Base-by-base conservation (phyloP, 2,113 vertebrate genomes). In the Cyanoderma ruficeps region DNA sequence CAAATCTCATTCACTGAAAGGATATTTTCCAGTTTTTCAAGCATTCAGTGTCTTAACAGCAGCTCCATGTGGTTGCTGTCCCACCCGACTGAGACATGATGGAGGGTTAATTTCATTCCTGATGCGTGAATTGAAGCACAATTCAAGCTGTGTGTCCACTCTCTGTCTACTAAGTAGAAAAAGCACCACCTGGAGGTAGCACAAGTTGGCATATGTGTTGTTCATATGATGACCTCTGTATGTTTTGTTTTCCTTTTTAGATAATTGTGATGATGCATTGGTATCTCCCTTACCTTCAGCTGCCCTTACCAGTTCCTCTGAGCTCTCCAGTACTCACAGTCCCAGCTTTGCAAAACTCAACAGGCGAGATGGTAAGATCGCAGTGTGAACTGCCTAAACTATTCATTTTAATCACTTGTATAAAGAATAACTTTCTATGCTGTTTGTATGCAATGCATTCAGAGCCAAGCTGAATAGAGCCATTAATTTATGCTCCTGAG, bases 231-330 rank as follows among this genome's bases (percentile, higher is more conserved):
- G 57, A 92, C 82, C 65, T 90, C 56, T 95, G 27, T 87, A 6
- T 87, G 61, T 97, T 74, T 97, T 89, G 27, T 96, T 85, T 71
- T 49, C 95, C 39, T 74, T 79, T 89, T 63, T 87, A 98, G 99
- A 99, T 96, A 98, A 98, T 91, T 99, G 99, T 96, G 99, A 99
- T 94, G 98, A 98, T 55, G 98, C 98, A 0, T 90, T 99, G 83
- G 97, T 98, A 15, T 98, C 98, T 50, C 80, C 96, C 44, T 98
- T 99, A 14, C 98, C 97, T 52, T 98, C 98, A 52, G 95, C 98
- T 71, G 98, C 98, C 53, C 99, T 99, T 97, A 98, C 98, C 90
- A 99, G 99, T 97, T 99, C 99, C n/a, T 99, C 99, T 25, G 98
- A 98, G 82, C 84, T 99, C 89, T 98, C 97, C 55, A 97, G 96